Evolutionary conservation across 1,140 invertebrate species (phyloP).

Genomic region (Drosophila truncata): DNA sequence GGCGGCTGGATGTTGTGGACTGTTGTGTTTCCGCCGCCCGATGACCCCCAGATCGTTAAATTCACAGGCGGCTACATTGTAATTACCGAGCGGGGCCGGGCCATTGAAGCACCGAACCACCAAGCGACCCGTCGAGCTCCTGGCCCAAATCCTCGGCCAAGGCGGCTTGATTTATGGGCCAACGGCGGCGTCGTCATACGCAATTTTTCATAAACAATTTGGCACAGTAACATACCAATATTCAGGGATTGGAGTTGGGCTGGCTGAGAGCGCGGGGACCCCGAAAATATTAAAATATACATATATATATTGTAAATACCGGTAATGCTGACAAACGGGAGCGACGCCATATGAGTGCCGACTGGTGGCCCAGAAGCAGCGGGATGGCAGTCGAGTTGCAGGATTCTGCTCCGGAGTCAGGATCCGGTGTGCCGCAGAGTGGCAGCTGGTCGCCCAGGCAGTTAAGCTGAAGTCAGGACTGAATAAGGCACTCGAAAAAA

Average conservation of each 20-base stretch:
- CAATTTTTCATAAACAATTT: slow-evolving; percentile 84
- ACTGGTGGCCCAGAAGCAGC: slow-evolving; percentile 64
- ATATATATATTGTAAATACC: slow-evolving; percentile 75
- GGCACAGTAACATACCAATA: slow-evolving; percentile 76
- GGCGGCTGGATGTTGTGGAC: slow-evolving; percentile 36
- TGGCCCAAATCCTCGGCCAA: slow-evolving; percentile 78
- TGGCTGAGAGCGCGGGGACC: slow-evolving; percentile 24
- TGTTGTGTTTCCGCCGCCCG: slow-evolving; percentile 65
- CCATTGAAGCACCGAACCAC: slow-evolving; percentile 23
- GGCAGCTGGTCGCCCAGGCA: slow-evolving; percentile 49
- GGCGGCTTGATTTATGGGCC: slow-evolving; percentile 79
- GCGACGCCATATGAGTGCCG: slow-evolving; percentile 54
- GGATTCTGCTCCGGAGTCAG: slow-evolving; percentile 29
- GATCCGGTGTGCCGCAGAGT: slow-evolving; percentile 54
- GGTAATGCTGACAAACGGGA: slow-evolving; percentile 74
- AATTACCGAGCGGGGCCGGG: slow-evolving; percentile 65
- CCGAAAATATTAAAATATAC: slow-evolving; percentile 57
- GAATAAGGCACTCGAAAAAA: slow-evolving; percentile 10
- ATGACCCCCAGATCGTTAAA: slow-evolving; percentile 69
- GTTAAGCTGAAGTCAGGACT: slow-evolving; percentile 46
- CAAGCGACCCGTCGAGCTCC: slow-evolving; percentile 56
- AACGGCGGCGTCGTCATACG: slow-evolving; percentile 73
- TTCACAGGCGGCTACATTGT: slow-evolving; percentile 83
- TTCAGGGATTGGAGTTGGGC: slow-evolving; percentile 18
- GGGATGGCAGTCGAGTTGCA: slow-evolving; percentile 29